Percentiles rank a stretch among this genome's conserved stretches.
These are phyloP conservation scores for Cryptus armator DNA, from an alignment of 2,888 invertebrate species.

Conservation along the genomic window DNA sequence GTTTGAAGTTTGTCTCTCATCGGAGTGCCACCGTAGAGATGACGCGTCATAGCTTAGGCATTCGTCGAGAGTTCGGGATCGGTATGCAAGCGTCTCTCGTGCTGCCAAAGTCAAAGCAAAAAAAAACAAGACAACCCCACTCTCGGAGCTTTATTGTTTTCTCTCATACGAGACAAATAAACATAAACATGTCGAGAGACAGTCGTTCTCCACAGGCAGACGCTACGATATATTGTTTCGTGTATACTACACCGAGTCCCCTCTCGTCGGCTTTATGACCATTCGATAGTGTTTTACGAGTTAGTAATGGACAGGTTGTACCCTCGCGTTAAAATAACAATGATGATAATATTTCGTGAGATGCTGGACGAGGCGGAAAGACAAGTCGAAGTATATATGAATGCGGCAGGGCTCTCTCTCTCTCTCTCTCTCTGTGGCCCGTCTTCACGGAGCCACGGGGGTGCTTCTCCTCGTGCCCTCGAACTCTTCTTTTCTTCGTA, in stretches of 20 bases:
- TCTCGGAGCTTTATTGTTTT: conserved; percentile 64
- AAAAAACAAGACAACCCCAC: conserved; percentile 42
- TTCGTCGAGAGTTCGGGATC: conserved; percentile 25
- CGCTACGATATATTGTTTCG: conserved; percentile 64
- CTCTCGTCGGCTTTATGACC: conserved; percentile 61
- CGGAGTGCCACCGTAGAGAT: conserved; percentile 12
- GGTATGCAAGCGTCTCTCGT: neutral
- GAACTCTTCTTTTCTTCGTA: neutral
- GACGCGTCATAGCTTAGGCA: conserved; percentile 20
- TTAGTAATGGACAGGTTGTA: conserved; percentile 70
- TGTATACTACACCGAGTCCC: conserved; percentile 37
- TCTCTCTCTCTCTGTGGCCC: neutral
- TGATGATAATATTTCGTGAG: conserved; percentile 66
- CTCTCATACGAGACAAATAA: conserved; percentile 63
- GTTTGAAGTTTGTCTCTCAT: neutral
- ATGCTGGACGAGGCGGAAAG: conserved; percentile 36
- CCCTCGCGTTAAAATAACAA: conserved; percentile 68
- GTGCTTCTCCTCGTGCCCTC: conserved; percentile 31
- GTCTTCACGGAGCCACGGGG: conserved; percentile 36
- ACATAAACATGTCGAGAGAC: conserved; percentile 58
- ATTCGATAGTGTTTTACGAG: conserved; percentile 70
- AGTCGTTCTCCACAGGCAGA: conserved; percentile 28
- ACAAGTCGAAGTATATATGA: conserved; percentile 6
- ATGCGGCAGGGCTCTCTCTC: neutral
- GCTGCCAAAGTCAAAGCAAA: conserved; percentile 21